Conservation (phyloP, 2,797 vertebrate species). For the Chromis chromis region DNA sequence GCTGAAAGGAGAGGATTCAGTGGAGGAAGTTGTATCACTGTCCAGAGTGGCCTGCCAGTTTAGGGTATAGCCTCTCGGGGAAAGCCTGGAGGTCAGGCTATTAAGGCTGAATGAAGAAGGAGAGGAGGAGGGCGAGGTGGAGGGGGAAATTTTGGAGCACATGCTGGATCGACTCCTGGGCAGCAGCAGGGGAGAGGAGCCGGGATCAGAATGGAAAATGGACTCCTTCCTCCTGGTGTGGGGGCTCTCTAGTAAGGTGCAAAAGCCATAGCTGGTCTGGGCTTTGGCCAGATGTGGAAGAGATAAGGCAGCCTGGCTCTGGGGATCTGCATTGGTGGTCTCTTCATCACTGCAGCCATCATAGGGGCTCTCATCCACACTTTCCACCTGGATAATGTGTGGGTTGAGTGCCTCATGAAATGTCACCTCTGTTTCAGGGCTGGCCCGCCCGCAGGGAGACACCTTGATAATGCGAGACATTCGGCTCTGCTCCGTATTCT, state of each 20-base stretch:
- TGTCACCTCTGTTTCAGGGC: slow-evolving; percentile 61
- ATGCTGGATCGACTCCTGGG: slow-evolving; percentile 84
- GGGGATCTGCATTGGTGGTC: slow-evolving; percentile 89
- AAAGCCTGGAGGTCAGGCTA: slow-evolving; percentile 73
- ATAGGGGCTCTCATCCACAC: slow-evolving; percentile 84
- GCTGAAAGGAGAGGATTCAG: slow-evolving; percentile 88
- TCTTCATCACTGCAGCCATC: slow-evolving; percentile 85
- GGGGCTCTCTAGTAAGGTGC: slow-evolving; percentile 93
- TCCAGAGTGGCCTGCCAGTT: slow-evolving; percentile 84
- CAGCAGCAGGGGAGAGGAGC: slow-evolving; percentile 80
- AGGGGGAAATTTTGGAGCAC: slow-evolving; percentile 68
- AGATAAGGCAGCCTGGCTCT: slow-evolving; percentile 88
- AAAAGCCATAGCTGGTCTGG: slow-evolving; percentile 94
- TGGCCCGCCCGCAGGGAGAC: slow-evolving; percentile 56
- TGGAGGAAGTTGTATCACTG: slow-evolving; percentile 89
- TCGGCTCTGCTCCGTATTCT: slow-evolving; percentile 65
- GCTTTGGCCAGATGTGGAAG: slow-evolving; percentile 86
- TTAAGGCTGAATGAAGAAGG: slow-evolving; percentile 82
- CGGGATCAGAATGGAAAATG: slow-evolving; percentile 87
- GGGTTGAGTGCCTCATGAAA: slow-evolving; percentile 63
- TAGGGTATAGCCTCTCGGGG: slow-evolving; percentile 75
- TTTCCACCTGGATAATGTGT: slow-evolving; percentile 92
- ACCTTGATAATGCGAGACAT: slow-evolving; percentile 47
- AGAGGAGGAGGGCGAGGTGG: slow-evolving; percentile 63
- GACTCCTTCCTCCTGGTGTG: slow-evolving; percentile 95